Evolutionary conservation across 1,140 invertebrate genomes (phyloP).

Genomic region (Euborellia annulipes): DNA sequence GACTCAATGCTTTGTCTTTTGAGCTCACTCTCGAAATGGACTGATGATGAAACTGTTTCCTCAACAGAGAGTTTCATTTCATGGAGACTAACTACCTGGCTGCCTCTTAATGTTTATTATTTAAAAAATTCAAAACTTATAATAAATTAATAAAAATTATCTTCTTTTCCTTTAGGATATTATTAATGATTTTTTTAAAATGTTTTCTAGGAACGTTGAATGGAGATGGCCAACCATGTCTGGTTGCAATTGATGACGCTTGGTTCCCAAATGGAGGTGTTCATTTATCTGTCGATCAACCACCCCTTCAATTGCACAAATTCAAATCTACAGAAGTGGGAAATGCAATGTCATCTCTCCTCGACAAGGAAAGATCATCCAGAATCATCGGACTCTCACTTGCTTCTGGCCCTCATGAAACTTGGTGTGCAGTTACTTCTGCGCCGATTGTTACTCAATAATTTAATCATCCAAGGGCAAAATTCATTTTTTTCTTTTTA

Average conservation of each 20-base stretch:
- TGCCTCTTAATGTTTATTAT: slow-evolving; percentile 7
- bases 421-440: background rate
- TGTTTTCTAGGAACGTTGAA: slow-evolving; percentile 20
- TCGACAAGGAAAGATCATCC: too few relatives aligned
- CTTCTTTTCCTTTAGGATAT: slow-evolving; percentile 9
- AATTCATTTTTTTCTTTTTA: too few relatives aligned
- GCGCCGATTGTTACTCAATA: too few relatives aligned
- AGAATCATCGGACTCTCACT: too few relatives aligned
- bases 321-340: too few relatives aligned
- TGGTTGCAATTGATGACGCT: slow-evolving; percentile 28
- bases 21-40: too few relatives aligned
- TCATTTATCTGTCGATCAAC: slow-evolving; percentile 12
- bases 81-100: slow-evolving; percentile 1
- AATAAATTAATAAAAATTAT: slow-evolving; percentile 3
- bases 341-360: too few relatives aligned
- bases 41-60: slow-evolving; percentile 7
- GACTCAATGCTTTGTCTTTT: too few relatives aligned
- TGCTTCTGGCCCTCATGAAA: too few relatives aligned
- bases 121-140: slow-evolving; percentile 1
- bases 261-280: slow-evolving; percentile 22
- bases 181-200: slow-evolving; percentile 1
- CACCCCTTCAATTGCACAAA: background rate
- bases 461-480: too few relatives aligned
- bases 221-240: slow-evolving; percentile 19
- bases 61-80: slow-evolving; percentile 1